phyloP scores from a whole-genome alignment of 2,888 invertebrate species.

The Caenorhabditis sp. region DNA sequence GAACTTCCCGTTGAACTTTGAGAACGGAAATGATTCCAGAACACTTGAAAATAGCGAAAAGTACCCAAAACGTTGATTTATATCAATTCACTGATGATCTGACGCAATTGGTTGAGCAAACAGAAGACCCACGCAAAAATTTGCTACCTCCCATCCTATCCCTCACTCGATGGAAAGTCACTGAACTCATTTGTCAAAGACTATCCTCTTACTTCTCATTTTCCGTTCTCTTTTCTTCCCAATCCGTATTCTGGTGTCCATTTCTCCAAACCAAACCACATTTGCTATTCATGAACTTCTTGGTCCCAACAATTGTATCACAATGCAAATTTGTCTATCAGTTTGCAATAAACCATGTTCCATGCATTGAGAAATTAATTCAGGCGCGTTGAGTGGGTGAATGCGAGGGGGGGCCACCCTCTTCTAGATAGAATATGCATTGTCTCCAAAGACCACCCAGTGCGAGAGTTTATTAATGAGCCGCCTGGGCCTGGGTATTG shows the following conservation, averaged over 20 bases:
- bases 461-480: conserved; percentile 55
- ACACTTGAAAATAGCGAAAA: conserved; percentile 37
- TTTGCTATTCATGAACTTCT: conserved; percentile 34
- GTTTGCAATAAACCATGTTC: conserved; percentile 28
- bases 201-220: neutral
- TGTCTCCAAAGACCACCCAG: conserved; percentile 44
- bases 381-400: neutral
- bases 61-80: conserved; percentile 15
- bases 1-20: neutral
- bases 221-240: neutral
- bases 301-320: conserved; percentile 6
- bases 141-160: conserved; percentile 26
- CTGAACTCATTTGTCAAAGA: conserved; percentile 7
- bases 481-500: conserved; percentile 44
- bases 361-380: conserved; percentile 44
- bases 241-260: neutral
- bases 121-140: conserved; percentile 53
- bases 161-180: neutral
- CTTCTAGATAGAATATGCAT: conserved; percentile 49
- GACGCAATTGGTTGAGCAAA: conserved; percentile 47
- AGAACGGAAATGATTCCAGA: neutral
- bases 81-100: conserved; percentile 43
- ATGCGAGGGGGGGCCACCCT: neutral
- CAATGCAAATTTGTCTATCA: conserved; percentile 9
- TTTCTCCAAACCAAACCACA: neutral